Base-by-base conservation (phyloP, 2,113 vertebrate species). In the Barnardius zonarius region DNA sequence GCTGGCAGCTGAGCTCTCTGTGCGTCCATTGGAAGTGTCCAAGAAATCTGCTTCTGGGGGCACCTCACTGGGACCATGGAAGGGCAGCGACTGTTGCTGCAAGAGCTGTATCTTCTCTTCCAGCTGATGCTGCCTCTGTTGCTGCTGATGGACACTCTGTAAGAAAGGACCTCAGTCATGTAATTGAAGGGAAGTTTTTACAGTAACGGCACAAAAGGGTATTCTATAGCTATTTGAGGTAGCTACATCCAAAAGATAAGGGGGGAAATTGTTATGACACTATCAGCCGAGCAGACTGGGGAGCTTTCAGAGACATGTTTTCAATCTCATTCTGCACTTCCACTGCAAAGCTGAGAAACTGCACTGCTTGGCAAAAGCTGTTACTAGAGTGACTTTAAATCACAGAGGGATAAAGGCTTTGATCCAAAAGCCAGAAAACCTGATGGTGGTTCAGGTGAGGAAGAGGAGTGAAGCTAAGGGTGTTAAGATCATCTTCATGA, bases 111-210 rank as follows among this genome's bases (percentile, higher is more conserved):
- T 97, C 96, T 98, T 98, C 97, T 99, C 98, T 92, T 99, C 99
- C 97, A 99, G 98, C 96, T 99, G 98, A 84, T 99, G 99, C 97
- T 99, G 99, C 49, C 99, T 98, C 98, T 99, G 99, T 96, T 99
- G 99, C 97, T 99, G 99, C 96, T 98, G 99, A 31, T 99, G 99
- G 8, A 99, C 95, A 17, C 98, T 99, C 99, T 98, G 61, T 43
- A 77, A 79, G 85, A 91, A 86, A 88, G 37, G 43, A 84, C 16
- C 35, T 76, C 91, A 81, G 55, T 80, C 27, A 69, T 48, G 1
- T 78, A 49, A 74, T 63, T 10, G 72, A 35, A 49, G 52, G 6
- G 52, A 83, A 66, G 51, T 33, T 51, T 24, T 54, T 46, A 49
- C 25, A 67, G 31, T 35, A 72, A 19, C 1, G 7, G 46, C 59